A percentile compares a stretch with the other conserved stretches of the same genome.
These are phyloP conservation scores for Dissostichus mawsoni DNA, from an alignment of 2,113 vertebrate genomes.

Conservation along the genomic window DNA sequence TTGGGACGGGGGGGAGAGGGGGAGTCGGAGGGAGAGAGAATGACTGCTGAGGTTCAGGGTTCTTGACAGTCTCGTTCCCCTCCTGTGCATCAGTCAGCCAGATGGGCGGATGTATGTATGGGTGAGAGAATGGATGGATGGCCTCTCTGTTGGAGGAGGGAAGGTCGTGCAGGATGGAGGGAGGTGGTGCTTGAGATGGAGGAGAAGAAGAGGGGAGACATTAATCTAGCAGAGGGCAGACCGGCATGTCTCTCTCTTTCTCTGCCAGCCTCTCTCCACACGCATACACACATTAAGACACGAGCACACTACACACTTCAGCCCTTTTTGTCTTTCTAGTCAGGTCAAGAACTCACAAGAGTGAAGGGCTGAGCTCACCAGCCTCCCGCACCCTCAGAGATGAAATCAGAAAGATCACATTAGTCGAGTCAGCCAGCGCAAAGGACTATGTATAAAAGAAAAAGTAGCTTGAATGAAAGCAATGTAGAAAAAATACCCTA, in stretches of 20 bases:
- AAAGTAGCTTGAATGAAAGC: not conserved
- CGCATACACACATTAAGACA: not conserved
- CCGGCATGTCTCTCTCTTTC: conserved; percentile 39
- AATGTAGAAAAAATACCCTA: not conserved
- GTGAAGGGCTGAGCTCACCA: conserved; percentile 5
- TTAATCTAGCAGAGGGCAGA: conserved; percentile 77
- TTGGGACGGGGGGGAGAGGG: conserved; percentile 38
- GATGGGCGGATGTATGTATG: conserved; percentile 75
- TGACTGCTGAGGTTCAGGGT: conserved; percentile 76
- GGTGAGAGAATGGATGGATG: conserved; percentile 74
- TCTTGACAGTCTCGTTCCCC: conserved; percentile 80
- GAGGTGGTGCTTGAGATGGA: conserved; percentile 69
- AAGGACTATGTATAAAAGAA: not conserved
- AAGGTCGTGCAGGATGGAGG: conserved; percentile 76
- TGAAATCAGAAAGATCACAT: conserved; percentile 44
- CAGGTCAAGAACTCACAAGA: conserved; percentile 46
- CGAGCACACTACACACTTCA: not conserved
- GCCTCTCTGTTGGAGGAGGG: conserved; percentile 69
- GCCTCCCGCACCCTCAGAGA: conserved; percentile 3
- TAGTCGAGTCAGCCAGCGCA: conserved; percentile 4
- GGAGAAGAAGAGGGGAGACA: conserved; percentile 67
- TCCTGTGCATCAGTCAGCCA: conserved; percentile 76
- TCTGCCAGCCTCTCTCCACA: conserved; percentile 33
- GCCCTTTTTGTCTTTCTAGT: conserved; percentile 14
- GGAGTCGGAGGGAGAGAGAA: conserved; percentile 40